phyloP scores from a whole-genome alignment of 1,140 invertebrate species.

The Paracyclopina nana region DNA sequence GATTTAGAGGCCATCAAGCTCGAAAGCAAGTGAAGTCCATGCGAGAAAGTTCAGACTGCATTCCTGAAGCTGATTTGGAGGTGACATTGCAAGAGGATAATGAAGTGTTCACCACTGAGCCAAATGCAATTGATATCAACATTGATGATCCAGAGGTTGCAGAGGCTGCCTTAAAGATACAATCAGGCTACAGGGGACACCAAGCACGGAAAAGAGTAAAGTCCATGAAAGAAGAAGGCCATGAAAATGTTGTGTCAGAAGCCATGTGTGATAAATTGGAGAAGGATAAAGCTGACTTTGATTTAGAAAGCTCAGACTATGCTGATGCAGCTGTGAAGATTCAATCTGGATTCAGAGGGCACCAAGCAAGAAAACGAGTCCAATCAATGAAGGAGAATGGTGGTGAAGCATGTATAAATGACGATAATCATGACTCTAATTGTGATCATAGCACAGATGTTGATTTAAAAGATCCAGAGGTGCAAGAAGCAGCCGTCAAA shows the following conservation, averaged over 20 bases:
- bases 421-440: too few relatives aligned
- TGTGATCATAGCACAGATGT: too few relatives aligned
- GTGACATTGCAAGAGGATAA: constrained; percentile 24
- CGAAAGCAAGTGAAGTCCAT: constrained; percentile 36
- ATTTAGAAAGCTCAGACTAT: constrained; percentile 36
- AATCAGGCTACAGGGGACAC: constrained; percentile 25
- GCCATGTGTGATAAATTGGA: too few relatives aligned
- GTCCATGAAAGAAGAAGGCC: constrained; percentile 12
- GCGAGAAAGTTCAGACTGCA: too few relatives aligned
- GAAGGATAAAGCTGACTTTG: too few relatives aligned
- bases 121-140: constrained; percentile 24
- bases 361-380: too few relatives aligned
- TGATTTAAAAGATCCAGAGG: too few relatives aligned
- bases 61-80: too few relatives aligned
- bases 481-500: too few relatives aligned
- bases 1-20: constrained; percentile 71
- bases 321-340: constrained; percentile 42
- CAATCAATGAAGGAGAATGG: too few relatives aligned
- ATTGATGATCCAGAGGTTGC: constrained; percentile 28
- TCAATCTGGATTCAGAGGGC: constrained; percentile 43
- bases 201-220: constrained; percentile 18
- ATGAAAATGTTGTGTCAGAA: background rate
- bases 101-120: background rate
- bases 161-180: constrained; percentile 29
- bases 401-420: too few relatives aligned